Percentiles rank a stretch among this genome's conserved stretches.
Evolutionary conservation across 2,113 vertebrate species (phyloP).

Genomic region (Melanocharis versteri): DNA sequence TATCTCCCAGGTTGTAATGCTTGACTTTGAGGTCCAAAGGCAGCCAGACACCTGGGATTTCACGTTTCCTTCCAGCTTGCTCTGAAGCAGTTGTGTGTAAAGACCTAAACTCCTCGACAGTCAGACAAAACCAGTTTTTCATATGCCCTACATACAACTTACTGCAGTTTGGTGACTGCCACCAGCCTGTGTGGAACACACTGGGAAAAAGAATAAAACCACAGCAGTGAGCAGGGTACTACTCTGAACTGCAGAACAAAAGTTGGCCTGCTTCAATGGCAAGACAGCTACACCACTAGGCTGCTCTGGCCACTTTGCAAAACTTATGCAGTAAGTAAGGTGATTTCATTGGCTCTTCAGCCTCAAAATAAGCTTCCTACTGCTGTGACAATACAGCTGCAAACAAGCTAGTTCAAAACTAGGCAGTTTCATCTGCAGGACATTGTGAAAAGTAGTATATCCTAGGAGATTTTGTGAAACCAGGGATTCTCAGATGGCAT

Average conservation of each 20-base stretch:
- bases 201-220: background rate
- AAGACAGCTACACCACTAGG: fast-evolving
- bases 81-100: background rate
- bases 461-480: background rate
- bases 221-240: background rate
- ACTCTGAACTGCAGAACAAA: background rate
- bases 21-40: background rate
- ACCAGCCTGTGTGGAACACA: background rate
- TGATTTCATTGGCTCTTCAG: background rate
- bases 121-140: background rate
- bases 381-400: background rate
- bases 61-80: background rate
- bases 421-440: background rate
- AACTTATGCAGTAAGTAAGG: background rate
- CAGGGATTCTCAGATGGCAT: background rate
- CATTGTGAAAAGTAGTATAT: background rate
- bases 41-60: background rate
- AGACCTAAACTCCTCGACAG: background rate
- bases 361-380: background rate
- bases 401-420: background rate
- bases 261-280: background rate
- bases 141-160: background rate
- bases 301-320: background rate
- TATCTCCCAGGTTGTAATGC: background rate
- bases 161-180: background rate